These are phyloP conservation scores for Pleuronectes platessa DNA, from an alignment of 2,113 vertebrate species.

Conservation along the genomic window DNA sequence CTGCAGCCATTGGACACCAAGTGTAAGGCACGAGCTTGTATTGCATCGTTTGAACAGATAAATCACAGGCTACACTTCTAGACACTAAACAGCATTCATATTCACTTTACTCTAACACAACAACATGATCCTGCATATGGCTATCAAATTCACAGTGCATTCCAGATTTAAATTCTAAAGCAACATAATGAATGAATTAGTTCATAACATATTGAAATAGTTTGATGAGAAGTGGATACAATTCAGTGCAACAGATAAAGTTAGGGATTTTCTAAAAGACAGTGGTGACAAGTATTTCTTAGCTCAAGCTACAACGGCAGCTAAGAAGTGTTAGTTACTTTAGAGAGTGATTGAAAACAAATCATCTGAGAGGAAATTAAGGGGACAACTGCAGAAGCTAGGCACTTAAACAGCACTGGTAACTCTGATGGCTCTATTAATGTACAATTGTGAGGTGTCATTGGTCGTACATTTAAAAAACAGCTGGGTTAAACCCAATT, in stretches of 20 bases:
- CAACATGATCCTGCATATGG: neutral
- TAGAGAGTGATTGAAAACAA: neutral
- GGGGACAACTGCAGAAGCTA: neutral
- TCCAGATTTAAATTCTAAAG: neutral
- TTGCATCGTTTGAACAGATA: neutral
- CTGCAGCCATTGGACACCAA: neutral
- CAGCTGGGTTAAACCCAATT: neutral
- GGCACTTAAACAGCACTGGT: slow-evolving; percentile 29
- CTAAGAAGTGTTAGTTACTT: neutral
- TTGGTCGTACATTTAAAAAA: slow-evolving; percentile 1
- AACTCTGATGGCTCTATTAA: neutral
- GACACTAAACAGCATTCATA: slow-evolving; percentile 3
- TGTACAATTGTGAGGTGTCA: neutral
- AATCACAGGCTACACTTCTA: neutral
- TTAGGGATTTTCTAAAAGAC: neutral
- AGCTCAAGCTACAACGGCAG: neutral
- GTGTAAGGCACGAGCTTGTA: slow-evolving; percentile 4
- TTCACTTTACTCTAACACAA: neutral
- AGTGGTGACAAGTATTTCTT: neutral
- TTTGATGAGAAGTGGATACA: neutral
- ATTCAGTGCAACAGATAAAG: slow-evolving; percentile 1
- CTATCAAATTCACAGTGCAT: slow-evolving; percentile 31
- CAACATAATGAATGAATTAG: neutral
- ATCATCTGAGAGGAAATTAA: neutral
- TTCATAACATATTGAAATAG: neutral